Percentiles rank a stretch among this genome's conserved stretches.
Conservation (phyloP, 2,113 vertebrate genomes). For the Pseudonaja textilis region DNA sequence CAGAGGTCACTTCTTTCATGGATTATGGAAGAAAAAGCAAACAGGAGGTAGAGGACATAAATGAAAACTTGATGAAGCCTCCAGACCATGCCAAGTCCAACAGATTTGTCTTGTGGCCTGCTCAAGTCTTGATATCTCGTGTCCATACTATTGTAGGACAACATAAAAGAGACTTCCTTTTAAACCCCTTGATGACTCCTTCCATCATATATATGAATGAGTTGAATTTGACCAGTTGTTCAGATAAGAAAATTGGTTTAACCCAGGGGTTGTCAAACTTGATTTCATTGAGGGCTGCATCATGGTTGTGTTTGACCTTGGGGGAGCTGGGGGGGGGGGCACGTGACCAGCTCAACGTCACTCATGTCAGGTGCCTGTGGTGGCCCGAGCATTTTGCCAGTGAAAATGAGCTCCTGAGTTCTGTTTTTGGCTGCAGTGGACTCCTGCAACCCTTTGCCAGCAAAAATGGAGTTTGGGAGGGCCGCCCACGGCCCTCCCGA, state of each 20-base stretch:
- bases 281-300: too few species aligned
- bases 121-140: background rate
- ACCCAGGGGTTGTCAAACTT: background rate
- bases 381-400: too few species aligned
- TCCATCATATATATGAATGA: background rate
- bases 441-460: too few species aligned
- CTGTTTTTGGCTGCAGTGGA: too few species aligned
- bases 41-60: background rate
- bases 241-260: background rate
- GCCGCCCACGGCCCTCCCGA: too few species aligned
- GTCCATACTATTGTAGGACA: background rate
- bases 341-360: too few species aligned
- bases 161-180: background rate
- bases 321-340: accelerated
- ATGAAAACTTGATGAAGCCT: background rate
- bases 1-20: background rate
- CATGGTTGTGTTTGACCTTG: too few species aligned
- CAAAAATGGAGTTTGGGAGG: too few species aligned
- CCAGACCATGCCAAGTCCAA: background rate
- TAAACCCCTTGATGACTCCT: background rate
- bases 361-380: too few species aligned
- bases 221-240: background rate
- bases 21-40: background rate
- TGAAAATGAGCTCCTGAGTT: too few species aligned
- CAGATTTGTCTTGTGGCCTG: background rate